These are phyloP conservation scores for Ahaetulla prasina DNA, from an alignment of 2,113 vertebrate species.

Conservation along the genomic window DNA sequence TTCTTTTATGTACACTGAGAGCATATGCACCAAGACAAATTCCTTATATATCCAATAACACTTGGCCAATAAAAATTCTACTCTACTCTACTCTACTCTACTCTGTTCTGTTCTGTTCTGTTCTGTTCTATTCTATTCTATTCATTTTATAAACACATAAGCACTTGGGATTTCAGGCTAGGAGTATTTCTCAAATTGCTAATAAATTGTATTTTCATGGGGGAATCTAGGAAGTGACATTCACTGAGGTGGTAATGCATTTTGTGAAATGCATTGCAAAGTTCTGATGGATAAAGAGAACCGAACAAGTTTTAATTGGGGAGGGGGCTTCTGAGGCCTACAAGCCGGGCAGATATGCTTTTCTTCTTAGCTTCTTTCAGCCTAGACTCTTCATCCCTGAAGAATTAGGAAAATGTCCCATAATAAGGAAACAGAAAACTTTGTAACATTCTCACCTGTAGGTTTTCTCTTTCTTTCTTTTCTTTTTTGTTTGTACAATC, in stretches of 20 bases:
- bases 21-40: no score
- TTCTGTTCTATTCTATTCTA: no score
- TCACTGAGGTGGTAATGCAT: not conserved
- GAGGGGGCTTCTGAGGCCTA: not conserved
- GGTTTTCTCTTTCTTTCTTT: not conserved
- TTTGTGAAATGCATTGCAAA: not conserved
- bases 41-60: no score
- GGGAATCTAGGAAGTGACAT: not conserved
- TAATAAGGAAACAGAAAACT: not conserved
- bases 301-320: not conserved
- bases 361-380: not conserved
- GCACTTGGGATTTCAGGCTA: not conserved
- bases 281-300: not conserved
- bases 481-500: not conserved
- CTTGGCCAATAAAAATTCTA: no score
- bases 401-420: not conserved
- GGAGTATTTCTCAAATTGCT: not conserved
- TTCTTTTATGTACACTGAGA: no score
- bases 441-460: not conserved
- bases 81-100: no score
- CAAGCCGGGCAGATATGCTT: not conserved
- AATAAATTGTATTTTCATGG: not conserved
- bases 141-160: not conserved
- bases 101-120: no score
- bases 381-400: not conserved